Evolutionary conservation across 2,113 vertebrate species (phyloP).

Genomic region (Hemiscyllium ocellatum): DNA sequence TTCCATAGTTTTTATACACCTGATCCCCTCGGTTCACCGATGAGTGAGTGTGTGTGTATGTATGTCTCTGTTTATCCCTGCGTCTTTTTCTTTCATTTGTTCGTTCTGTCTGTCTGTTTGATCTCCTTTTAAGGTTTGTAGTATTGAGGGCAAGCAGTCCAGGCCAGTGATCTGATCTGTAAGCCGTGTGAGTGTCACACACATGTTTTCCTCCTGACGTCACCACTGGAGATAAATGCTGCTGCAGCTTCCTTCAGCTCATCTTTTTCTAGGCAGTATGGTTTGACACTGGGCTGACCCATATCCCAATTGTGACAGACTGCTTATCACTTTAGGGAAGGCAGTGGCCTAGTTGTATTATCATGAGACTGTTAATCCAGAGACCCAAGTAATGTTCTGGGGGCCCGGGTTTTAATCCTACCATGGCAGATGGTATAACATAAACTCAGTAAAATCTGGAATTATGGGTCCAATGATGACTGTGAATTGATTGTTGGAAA

Average conservation of each 20-base stretch:
- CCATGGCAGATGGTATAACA: too few species aligned
- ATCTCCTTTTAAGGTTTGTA: conserved; percentile 58
- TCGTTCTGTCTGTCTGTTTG: conserved; percentile 37
- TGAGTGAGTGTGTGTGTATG: conserved; percentile 37
- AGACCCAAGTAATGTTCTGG: too few species aligned
- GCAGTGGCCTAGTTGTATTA: too few species aligned
- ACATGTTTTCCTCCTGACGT: conserved; percentile 59
- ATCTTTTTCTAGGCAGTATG: not conserved
- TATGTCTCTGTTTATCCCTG: not conserved
- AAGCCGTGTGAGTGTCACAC: conserved; percentile 54
- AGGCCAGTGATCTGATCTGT: conserved; percentile 55
- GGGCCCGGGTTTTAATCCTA: too few species aligned
- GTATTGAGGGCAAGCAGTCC: conserved; percentile 39
- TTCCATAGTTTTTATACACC: conserved; percentile 25
- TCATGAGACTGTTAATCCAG: too few species aligned
- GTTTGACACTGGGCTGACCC: not conserved
- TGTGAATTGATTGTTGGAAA: too few species aligned
- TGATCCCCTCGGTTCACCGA: not conserved
- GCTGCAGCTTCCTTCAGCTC: not conserved
- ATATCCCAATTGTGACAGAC: not conserved
- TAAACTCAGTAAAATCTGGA: too few species aligned
- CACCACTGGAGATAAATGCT: conserved; percentile 52
- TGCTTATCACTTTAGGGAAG: too few species aligned
- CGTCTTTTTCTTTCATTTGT: not conserved
- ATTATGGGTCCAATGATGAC: too few species aligned